Evolutionary conservation across 1,140 invertebrate species (phyloP).

Genomic region (Carposina sasakii): DNA sequence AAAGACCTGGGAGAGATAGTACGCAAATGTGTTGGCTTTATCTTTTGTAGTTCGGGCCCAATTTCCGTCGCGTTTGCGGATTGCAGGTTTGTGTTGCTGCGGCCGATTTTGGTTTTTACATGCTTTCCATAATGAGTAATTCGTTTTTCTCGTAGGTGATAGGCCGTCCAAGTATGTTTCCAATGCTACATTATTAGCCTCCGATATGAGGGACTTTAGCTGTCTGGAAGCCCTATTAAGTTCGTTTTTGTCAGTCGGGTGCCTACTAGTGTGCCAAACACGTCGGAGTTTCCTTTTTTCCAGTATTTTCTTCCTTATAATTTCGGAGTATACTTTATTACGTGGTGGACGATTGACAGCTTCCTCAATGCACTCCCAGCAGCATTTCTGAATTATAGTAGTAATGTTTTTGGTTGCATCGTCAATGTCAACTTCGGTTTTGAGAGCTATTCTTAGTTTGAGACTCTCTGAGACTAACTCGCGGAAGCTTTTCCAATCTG

Average conservation of each 20-base stretch:
- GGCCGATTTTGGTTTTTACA: slow-evolving; percentile 11
- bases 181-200: neutral
- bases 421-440: neutral
- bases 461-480: neutral
- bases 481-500: neutral
- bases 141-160: slow-evolving; percentile 5
- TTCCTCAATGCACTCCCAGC: neutral
- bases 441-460: neutral
- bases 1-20: slow-evolving; percentile 16
- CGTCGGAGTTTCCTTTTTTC: neutral
- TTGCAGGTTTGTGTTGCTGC: slow-evolving; percentile 5
- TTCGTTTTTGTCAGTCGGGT: slow-evolving; percentile 5
- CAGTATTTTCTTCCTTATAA: neutral
- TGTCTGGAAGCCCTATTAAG: slow-evolving; percentile 11
- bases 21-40: slow-evolving; percentile 17
- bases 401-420: neutral
- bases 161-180: slow-evolving; percentile 5
- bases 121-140: slow-evolving; percentile 19
- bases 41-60: slow-evolving; percentile 12
- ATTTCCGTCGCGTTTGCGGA: neutral
- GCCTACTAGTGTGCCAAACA: slow-evolving; percentile 14
- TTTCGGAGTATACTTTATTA: neutral
- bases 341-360: neutral
- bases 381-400: neutral
- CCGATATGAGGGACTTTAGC: slow-evolving; percentile 15